A percentile compares a stretch with the other conserved stretches of the same genome.
phyloP scores from a whole-genome alignment of 2,888 invertebrate species.

The Apotomis turbidana region DNA sequence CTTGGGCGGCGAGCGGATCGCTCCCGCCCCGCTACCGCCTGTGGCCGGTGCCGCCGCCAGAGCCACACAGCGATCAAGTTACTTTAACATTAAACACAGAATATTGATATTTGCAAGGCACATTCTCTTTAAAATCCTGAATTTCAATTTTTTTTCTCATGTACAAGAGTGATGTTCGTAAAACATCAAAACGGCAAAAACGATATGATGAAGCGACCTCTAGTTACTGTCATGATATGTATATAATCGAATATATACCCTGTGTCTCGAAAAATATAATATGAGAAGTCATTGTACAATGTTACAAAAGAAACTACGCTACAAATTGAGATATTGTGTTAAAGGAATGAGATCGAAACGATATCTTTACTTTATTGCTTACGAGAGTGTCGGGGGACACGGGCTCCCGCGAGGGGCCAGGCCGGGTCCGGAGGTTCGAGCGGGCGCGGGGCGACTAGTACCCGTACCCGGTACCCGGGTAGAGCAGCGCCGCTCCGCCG shows the following conservation, averaged over 20 bases:
- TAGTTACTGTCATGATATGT: constrained; percentile 74
- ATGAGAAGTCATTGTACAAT: constrained; percentile 60
- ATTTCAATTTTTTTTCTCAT: constrained; percentile 73
- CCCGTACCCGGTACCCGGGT: constrained; percentile 80
- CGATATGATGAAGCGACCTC: constrained; percentile 64
- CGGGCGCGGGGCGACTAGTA: constrained; percentile 64
- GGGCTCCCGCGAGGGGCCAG: constrained; percentile 45
- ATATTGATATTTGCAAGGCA: constrained; percentile 84
- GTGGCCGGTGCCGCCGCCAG: constrained; percentile 46
- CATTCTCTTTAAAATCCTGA: constrained; percentile 83
- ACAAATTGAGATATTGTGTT: constrained; percentile 55
- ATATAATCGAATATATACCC: constrained; percentile 80
- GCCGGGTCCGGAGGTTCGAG: constrained; percentile 45
- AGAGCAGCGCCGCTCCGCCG: constrained; percentile 84
- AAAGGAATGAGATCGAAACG: constrained; percentile 65
- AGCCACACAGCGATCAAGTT: constrained; percentile 68
- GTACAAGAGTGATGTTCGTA: constrained; percentile 70
- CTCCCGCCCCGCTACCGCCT: constrained; percentile 34
- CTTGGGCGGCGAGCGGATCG: constrained; percentile 42
- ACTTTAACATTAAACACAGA: constrained; percentile 82
- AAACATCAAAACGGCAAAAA: constrained; percentile 68
- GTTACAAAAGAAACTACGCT: constrained; percentile 60
- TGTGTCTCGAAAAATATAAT: constrained; percentile 78
- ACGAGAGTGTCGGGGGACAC: constrained; percentile 45
- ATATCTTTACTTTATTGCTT: constrained; percentile 64